Conservation (phyloP, 2,797 vertebrate species). For the Sorex maritimensis region DNA sequence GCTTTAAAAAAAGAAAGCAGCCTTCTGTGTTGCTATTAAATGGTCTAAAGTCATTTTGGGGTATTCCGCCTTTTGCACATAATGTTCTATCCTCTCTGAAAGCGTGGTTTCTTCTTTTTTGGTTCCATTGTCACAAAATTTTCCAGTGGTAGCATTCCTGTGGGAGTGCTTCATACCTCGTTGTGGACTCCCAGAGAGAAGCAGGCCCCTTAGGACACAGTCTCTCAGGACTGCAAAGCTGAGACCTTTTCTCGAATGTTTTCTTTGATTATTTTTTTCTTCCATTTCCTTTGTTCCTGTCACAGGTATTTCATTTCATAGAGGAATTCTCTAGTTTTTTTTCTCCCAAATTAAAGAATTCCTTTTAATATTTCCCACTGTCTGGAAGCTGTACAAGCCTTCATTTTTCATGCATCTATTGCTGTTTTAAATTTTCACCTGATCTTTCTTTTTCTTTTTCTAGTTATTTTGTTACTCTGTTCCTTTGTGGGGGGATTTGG, state of each 20-base stretch:
- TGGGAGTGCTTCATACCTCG: not conserved
- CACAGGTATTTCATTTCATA: not conserved
- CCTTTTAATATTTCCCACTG: not conserved
- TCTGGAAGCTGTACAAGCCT: not conserved
- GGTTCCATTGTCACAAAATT: not conserved
- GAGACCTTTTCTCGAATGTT: not conserved
- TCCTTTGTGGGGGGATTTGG: not conserved
- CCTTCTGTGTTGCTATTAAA: not conserved
- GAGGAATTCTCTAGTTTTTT: not conserved
- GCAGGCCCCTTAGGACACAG: not conserved
- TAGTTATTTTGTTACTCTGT: slow-evolving; percentile 9
- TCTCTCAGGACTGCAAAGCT: not conserved
- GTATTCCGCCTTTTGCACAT: not conserved
- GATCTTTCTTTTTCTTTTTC: not conserved
- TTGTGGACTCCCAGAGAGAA: not conserved
- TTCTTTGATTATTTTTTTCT: slow-evolving; percentile 41
- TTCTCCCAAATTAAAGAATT: not conserved
- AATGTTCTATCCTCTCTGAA: not conserved
- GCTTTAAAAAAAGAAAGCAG: not conserved
- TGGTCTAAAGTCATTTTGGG: not conserved
- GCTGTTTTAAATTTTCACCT: not conserved
- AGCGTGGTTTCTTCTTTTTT: not conserved
- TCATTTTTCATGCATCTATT: not conserved
- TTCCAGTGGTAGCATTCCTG: not conserved
- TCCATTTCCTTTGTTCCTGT: not conserved